phyloP scores from a whole-genome alignment of 2,888 invertebrate genomes.

The Metellina segmentata region DNA sequence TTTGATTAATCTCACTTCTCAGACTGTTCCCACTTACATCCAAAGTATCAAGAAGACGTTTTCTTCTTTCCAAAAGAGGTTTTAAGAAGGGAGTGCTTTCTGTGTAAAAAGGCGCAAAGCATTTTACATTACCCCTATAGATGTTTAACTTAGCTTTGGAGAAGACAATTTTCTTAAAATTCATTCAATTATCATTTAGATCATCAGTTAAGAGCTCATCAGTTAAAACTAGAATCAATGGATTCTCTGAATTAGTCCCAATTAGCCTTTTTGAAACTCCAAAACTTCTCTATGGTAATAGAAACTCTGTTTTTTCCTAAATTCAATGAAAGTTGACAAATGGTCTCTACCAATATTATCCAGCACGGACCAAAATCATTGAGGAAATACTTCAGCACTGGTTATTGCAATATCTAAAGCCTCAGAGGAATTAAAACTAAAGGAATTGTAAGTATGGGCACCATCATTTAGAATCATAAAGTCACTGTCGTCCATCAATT shows the following conservation, averaged over 20 bases:
- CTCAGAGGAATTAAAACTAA: constrained; percentile 29
- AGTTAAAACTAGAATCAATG: too few relatives aligned
- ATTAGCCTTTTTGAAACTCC: constrained; percentile 36
- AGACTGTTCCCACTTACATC: too few relatives aligned
- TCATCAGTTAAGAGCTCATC: too few relatives aligned
- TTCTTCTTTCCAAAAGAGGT: neutral
- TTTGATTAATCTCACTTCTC: constrained; percentile 2
- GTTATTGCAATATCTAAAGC: constrained; percentile 23
- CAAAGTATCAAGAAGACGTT: neutral
- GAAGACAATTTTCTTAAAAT: neutral
- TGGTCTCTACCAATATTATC: constrained; percentile 45
- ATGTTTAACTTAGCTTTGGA: neutral
- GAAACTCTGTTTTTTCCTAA: constrained; percentile 23
- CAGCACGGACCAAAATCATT: constrained; percentile 24
- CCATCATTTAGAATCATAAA: constrained; percentile 24
- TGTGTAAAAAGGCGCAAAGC: neutral
- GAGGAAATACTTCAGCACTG: constrained; percentile 10
- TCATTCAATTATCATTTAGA: neutral
- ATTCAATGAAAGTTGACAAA: constrained; percentile 14
- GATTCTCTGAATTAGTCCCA: neutral
- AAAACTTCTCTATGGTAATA: constrained; percentile 2
- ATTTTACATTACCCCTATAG: neutral
- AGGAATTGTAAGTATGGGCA: constrained; percentile 15
- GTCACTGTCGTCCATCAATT: too few relatives aligned
- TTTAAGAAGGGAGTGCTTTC: neutral